A percentile compares a stretch with the other conserved stretches of the same genome.
These are phyloP conservation scores for Xanthia togata DNA, from an alignment of 2,888 invertebrate species.

Conservation along the genomic window DNA sequence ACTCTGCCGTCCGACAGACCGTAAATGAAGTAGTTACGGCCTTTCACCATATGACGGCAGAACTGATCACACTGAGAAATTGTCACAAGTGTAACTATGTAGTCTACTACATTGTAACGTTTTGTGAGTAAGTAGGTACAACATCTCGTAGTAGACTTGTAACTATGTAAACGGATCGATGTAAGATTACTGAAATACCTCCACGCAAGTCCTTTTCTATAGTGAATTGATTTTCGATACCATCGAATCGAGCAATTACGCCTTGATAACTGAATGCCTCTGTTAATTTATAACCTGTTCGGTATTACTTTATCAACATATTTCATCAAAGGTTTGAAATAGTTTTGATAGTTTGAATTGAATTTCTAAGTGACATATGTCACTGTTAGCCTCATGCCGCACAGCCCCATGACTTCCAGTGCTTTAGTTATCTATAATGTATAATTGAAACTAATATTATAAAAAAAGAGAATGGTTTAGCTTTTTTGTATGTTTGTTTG, in stretches of 20 bases:
- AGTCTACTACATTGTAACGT: background rate
- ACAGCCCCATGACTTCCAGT: background rate
- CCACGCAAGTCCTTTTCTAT: conserved; percentile 41
- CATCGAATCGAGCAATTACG: conserved; percentile 38
- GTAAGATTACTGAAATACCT: conserved; percentile 39
- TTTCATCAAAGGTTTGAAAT: conserved; percentile 27
- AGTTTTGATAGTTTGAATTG: conserved; percentile 21
- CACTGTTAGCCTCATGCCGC: too few species aligned
- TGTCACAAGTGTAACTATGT: conserved; percentile 10
- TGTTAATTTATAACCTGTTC: conserved; percentile 31
- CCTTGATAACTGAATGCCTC: conserved; percentile 34
- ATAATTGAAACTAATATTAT: too few species aligned
- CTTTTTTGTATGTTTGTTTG: too few species aligned
- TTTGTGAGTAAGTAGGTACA: background rate
- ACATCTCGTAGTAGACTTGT: conserved; percentile 4
- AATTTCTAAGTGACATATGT: background rate
- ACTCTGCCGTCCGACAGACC: background rate
- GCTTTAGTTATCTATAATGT: background rate
- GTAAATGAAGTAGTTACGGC: too few species aligned
- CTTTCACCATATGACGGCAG: too few species aligned
- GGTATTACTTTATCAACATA: conserved; percentile 33
- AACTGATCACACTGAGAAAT: background rate
- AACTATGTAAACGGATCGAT: conserved; percentile 30
- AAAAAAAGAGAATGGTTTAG: background rate
- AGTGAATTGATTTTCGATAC: conserved; percentile 53